A percentile compares a stretch with the other conserved stretches of the same genome.
Evolutionary conservation across 2,888 invertebrate genomes (phyloP).

Genomic region (Exocentrus adspersus): DNA sequence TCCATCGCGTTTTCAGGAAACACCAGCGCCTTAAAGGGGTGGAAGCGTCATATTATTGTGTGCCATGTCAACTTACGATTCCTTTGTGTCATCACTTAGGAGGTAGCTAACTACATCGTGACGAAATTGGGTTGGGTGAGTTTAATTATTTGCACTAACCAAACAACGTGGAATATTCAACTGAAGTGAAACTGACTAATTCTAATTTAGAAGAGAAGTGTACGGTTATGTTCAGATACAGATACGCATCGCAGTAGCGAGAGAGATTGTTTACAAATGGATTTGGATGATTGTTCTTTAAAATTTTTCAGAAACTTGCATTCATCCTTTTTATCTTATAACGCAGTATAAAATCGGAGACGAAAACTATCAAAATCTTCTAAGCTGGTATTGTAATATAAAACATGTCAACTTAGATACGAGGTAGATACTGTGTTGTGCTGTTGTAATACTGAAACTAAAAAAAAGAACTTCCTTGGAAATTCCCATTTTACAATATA

Average conservation of each 20-base stretch:
- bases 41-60: conserved; percentile 13
- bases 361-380: too few relatives aligned
- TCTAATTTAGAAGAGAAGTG: conserved; percentile 6
- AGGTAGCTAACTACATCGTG: conserved; percentile 10
- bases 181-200: conserved; percentile 12
- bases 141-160: conserved; percentile 23
- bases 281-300: too few relatives aligned
- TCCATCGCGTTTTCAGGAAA: conserved; percentile 2
- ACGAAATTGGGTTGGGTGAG: conserved; percentile 19
- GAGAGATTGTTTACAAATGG: too few relatives aligned
- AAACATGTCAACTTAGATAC: too few relatives aligned
- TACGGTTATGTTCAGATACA: neutral
- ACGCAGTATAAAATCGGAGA: too few relatives aligned
- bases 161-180: conserved; percentile 21
- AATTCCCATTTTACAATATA: too few relatives aligned
- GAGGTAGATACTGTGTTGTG: too few relatives aligned
- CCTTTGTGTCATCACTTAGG: conserved; percentile 14
- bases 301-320: too few relatives aligned
- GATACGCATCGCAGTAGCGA: neutral
- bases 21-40: conserved; percentile 7
- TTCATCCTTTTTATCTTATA: too few relatives aligned
- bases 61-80: conserved; percentile 13
- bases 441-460: too few relatives aligned
- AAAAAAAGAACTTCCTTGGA: too few relatives aligned
- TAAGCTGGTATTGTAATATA: too few relatives aligned